Evolutionary conservation across 1,140 invertebrate genomes (phyloP).

Genomic region (Idris sp.): DNA sequence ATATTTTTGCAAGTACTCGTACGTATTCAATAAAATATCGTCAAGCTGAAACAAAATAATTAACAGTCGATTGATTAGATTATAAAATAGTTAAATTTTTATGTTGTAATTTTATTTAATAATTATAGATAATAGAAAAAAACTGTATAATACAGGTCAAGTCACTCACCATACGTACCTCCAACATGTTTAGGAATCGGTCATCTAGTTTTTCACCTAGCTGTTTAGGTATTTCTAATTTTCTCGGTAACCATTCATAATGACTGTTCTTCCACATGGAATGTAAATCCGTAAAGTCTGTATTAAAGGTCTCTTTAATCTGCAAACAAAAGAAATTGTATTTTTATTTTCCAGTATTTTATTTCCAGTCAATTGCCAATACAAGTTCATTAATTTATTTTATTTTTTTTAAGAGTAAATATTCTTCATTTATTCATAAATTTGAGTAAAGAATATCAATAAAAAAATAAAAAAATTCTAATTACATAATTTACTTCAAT

Average conservation of each 20-base stretch:
- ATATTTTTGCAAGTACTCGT: slow-evolving; percentile 82
- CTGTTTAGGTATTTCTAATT: slow-evolving; percentile 77
- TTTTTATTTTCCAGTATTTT: too few species aligned
- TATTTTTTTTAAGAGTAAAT: too few species aligned
- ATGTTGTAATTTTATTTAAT: too few species aligned
- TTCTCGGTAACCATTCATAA: slow-evolving; percentile 79
- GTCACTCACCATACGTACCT: slow-evolving; percentile 73
- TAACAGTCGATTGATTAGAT: slow-evolving; percentile 10
- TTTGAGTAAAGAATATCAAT: too few species aligned
- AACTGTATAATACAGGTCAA: not conserved
- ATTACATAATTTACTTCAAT: too few species aligned
- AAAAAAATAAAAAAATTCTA: too few species aligned
- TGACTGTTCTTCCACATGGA: slow-evolving; percentile 75
- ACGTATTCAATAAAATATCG: slow-evolving; percentile 78
- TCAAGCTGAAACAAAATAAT: slow-evolving; percentile 76
- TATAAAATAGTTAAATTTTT: too few species aligned
- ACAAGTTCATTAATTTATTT: too few species aligned
- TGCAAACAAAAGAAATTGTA: slow-evolving; percentile 74
- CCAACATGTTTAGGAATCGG: slow-evolving; percentile 74
- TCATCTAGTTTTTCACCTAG: slow-evolving; percentile 73
- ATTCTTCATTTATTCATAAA: too few species aligned
- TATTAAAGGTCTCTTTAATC: slow-evolving; percentile 79
- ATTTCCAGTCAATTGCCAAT: too few species aligned
- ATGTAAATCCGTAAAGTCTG: slow-evolving; percentile 73
- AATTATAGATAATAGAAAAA: too few species aligned